Percentiles rank a stretch among this genome's conserved stretches.
Conservation (phyloP, 2,113 vertebrate genomes). For the Cyprinus carpio region DNA sequence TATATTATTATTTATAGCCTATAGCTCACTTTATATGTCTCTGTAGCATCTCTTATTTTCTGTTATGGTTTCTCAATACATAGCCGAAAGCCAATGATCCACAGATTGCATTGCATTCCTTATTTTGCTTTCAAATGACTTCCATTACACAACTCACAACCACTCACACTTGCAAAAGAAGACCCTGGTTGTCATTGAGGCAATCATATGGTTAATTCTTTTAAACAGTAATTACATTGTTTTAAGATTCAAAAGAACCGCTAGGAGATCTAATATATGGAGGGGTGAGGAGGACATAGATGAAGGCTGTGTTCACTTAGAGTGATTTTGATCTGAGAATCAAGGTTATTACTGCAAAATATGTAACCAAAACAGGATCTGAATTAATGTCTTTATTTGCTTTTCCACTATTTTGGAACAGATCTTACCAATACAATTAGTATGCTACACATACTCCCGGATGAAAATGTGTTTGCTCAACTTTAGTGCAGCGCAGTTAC, state of each 20-base stretch:
- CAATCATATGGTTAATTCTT: neutral
- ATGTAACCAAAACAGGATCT: neutral
- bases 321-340: too few relatives aligned
- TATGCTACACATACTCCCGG: neutral
- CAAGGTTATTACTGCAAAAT: neutral
- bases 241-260: neutral
- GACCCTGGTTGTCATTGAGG: neutral
- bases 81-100: slow-evolving; percentile 24
- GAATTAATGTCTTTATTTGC: neutral
- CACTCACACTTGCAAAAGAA: slow-evolving; percentile 19
- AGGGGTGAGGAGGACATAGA: neutral
- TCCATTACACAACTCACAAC: slow-evolving; percentile 38
- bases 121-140: slow-evolving; percentile 8
- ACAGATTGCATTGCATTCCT: slow-evolving; percentile 11
- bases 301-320: too few relatives aligned
- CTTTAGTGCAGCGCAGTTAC: neutral
- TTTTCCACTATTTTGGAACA: neutral
- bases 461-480: neutral
- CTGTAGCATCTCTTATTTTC: slow-evolving; percentile 21
- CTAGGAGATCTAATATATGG: neutral
- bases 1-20: neutral
- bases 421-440: neutral
- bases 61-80: slow-evolving; percentile 41
- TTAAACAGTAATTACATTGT: neutral
- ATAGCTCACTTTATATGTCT: neutral